Percentiles rank a stretch among this genome's conserved stretches.
These are phyloP conservation scores for Mareca strepera DNA, from an alignment of 2,797 vertebrate genomes.

Conservation along the genomic window DNA sequence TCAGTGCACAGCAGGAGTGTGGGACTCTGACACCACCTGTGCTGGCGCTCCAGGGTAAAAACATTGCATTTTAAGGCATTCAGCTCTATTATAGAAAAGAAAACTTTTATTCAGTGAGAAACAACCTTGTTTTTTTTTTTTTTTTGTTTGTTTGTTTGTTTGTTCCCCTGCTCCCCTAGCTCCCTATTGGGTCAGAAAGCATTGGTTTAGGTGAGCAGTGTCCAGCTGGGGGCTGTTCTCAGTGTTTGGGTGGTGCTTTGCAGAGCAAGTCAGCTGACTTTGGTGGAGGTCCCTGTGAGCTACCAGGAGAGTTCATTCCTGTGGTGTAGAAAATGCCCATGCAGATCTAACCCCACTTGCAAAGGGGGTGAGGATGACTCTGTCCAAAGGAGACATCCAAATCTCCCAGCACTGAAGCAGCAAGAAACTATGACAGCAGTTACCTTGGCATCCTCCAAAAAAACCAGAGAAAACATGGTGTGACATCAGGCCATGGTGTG, in stretches of 20 bases:
- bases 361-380: background rate
- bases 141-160: background rate
- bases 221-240: background rate
- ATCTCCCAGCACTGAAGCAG: background rate
- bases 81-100: background rate
- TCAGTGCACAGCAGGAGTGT: rapidly evolving
- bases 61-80: background rate
- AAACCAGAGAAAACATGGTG: background rate
- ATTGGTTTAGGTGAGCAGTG: background rate
- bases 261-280: rapidly evolving
- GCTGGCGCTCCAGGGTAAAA: background rate
- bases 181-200: rapidly evolving
- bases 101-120: background rate
- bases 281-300: background rate
- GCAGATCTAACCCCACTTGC: rapidly evolving
- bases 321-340: background rate
- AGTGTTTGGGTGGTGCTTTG: background rate
- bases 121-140: rapidly evolving
- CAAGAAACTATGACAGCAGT: background rate
- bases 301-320: background rate
- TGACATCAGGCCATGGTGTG: background rate
- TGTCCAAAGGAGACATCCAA: rapidly evolving
- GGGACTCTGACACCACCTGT: background rate
- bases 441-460: background rate
- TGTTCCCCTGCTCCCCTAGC: background rate